phyloP scores from a whole-genome alignment of 2,113 vertebrate genomes.

The Nothobranchius kuhntae region DNA sequence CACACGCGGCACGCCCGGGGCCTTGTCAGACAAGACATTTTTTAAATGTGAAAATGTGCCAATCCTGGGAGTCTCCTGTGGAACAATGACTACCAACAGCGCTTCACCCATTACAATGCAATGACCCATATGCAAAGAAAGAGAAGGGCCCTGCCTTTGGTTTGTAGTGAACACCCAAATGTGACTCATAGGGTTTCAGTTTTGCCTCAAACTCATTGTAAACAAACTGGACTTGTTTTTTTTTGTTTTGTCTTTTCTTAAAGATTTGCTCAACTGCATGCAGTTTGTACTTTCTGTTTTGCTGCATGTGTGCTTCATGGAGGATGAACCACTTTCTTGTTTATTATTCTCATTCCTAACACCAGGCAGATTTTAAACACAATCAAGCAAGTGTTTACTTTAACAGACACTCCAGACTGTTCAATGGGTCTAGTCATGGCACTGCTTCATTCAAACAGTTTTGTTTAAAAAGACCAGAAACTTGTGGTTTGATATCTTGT shows the following conservation, averaged over 20 bases:
- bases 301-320: constrained; percentile 61
- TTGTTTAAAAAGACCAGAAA: constrained; percentile 81
- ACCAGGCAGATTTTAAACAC: constrained; percentile 47
- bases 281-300: constrained; percentile 58
- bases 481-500: constrained; percentile 82
- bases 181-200: constrained; percentile 41
- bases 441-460: constrained; percentile 44
- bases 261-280: constrained; percentile 72
- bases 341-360: constrained; percentile 42
- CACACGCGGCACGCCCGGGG: constrained; percentile 49
- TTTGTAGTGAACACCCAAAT: constrained; percentile 30
- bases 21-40: constrained; percentile 45
- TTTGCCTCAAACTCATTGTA: constrained; percentile 51
- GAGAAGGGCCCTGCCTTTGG: constrained; percentile 51
- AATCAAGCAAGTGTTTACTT: constrained; percentile 56
- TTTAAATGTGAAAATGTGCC: constrained; percentile 74
- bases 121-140: constrained; percentile 77
- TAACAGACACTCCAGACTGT: constrained; percentile 70
- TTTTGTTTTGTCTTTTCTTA: constrained; percentile 19
- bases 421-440: constrained; percentile 51
- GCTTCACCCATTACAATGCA: constrained; percentile 69
- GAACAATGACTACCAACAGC: constrained; percentile 46
- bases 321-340: constrained; percentile 49
- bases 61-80: constrained; percentile 58
- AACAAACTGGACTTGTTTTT: constrained; percentile 26